phyloP scores from a whole-genome alignment of 1,140 invertebrate species.

The Anastrepha obliqua region DNA sequence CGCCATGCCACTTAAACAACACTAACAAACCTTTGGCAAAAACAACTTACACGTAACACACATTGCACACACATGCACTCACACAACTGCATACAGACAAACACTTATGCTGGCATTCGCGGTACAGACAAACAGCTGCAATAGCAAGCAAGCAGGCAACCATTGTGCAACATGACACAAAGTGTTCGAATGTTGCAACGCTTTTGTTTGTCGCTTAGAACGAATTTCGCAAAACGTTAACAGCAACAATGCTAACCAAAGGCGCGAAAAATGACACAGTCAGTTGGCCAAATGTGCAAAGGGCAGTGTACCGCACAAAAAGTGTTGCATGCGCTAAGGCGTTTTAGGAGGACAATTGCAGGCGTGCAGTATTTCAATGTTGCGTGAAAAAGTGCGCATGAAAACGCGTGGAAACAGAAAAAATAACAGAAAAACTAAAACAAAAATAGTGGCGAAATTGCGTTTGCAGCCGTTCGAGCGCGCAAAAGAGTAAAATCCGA shows the following conservation, averaged over 20 bases:
- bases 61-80: not conserved
- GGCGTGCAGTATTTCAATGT: not conserved
- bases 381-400: not conserved
- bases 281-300: not conserved
- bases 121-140: not conserved
- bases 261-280: constrained; percentile 29
- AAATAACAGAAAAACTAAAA: too few species aligned
- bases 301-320: too few species aligned
- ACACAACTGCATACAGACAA: not conserved
- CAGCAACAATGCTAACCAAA: not conserved
- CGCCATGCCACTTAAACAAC: constrained; percentile 48
- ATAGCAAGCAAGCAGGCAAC: not conserved
- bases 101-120: not conserved
- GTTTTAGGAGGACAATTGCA: not conserved
- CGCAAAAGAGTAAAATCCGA: not conserved
- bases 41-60: constrained; percentile 18
- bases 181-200: constrained; percentile 11
- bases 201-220: constrained; percentile 47
- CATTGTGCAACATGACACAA: constrained; percentile 30
- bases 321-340: not conserved
- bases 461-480: not conserved
- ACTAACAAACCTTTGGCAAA: constrained; percentile 30
- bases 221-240: too few species aligned
- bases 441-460: not conserved
- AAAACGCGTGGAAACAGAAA: not conserved